Evolutionary conservation across 2,888 invertebrate genomes (phyloP).

Genomic region (Andrena minutula): DNA sequence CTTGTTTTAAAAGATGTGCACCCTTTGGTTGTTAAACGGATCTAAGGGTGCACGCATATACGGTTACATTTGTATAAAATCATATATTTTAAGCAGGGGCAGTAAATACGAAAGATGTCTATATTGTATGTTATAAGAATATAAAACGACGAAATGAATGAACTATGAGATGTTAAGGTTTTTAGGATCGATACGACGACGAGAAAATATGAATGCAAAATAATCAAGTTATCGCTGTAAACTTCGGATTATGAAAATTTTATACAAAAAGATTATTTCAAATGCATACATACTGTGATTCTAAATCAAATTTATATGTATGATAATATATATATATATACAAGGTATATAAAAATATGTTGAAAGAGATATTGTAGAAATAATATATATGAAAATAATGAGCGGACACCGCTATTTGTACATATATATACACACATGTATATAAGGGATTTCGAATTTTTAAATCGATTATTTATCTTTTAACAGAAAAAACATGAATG

Average conservation of each 20-base stretch:
- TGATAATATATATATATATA: neutral
- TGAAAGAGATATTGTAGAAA: neutral
- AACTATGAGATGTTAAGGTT: conserved; percentile 56
- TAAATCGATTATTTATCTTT: conserved; percentile 2
- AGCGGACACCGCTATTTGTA: neutral
- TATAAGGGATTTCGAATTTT: conserved; percentile 1
- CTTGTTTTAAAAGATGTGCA: conserved; percentile 69
- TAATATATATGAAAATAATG: neutral
- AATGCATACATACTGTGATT: neutral
- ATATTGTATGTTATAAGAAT: conserved; percentile 48
- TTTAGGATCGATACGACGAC: neutral
- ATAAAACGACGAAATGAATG: conserved; percentile 25
- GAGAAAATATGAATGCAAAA: neutral
- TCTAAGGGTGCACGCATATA: conserved; percentile 55
- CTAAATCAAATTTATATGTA: conserved; percentile 4
- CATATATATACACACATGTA: conserved; percentile 1
- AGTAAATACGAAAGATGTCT: conserved; percentile 49
- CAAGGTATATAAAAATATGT: neutral
- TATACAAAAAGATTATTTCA: neutral
- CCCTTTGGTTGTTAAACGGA: conserved; percentile 65
- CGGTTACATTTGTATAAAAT: conserved; percentile 61
- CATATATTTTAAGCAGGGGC: conserved; percentile 57
- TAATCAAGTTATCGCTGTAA: neutral
- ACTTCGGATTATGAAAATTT: neutral
- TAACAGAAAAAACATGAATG: neutral